Conservation (phyloP, 2,888 invertebrate genomes). For the Maniola hyperantus region DNA sequence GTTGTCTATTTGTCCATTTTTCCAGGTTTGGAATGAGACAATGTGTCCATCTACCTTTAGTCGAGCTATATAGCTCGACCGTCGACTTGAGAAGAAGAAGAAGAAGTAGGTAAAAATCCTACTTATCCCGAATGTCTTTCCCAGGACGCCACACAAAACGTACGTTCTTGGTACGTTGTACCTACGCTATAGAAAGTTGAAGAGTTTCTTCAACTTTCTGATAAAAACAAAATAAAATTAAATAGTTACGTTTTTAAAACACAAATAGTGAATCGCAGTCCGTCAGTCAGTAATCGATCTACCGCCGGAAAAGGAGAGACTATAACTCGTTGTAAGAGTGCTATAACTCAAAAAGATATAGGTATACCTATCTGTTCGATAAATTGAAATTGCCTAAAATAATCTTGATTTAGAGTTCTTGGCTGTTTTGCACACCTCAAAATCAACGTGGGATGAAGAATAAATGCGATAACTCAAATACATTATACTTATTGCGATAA, state of each 20-base stretch:
- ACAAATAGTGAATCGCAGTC: too few species aligned
- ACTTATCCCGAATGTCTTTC: too few species aligned
- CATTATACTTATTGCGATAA: too few species aligned
- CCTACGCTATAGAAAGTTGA: neutral
- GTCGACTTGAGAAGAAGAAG: too few species aligned
- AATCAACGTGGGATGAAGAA: neutral
- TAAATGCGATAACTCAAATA: neutral
- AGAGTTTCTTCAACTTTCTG: slow-evolving; percentile 9
- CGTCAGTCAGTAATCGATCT: too few species aligned
- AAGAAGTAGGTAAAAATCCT: too few species aligned
- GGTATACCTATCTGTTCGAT: neutral
- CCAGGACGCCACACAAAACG: slow-evolving; percentile 2
- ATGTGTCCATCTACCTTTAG: too few species aligned
- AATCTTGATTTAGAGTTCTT: neutral
- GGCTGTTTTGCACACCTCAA: neutral
- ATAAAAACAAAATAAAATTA: neutral
- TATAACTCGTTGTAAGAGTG: neutral
- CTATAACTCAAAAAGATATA: neutral
- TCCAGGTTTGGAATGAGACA: too few species aligned
- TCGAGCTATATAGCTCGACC: too few species aligned
- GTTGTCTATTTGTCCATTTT: too few species aligned
- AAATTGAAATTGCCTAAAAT: neutral
- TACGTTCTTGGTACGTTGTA: neutral
- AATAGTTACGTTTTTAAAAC: neutral
- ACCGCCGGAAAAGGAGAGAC: neutral